These are phyloP conservation scores for Limnodromus scolopaceus DNA, from an alignment of 2,797 vertebrate genomes.

Conservation along the genomic window DNA sequence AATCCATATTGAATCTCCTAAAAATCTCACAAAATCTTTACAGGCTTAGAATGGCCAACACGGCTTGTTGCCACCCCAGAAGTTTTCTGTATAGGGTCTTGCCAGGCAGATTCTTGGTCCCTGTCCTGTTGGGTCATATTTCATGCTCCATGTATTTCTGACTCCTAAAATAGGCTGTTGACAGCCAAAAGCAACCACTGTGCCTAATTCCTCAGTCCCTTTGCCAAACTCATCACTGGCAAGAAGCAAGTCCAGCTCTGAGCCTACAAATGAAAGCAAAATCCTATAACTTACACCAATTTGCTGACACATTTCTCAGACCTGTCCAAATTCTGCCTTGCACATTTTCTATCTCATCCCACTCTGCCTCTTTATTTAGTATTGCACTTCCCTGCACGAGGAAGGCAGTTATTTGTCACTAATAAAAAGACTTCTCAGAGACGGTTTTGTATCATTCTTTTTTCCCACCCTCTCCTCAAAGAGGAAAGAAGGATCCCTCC, in stretches of 20 bases:
- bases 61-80: neutral
- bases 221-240: neutral
- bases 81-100: neutral
- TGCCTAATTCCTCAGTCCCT: neutral
- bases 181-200: neutral
- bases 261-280: neutral
- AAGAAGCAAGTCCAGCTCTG: neutral
- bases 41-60: neutral
- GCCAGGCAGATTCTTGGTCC: neutral
- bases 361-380: neutral
- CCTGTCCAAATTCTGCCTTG: neutral
- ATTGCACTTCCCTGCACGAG: neutral
- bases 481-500: neutral
- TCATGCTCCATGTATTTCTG: neutral
- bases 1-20: neutral
- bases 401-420: neutral
- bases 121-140: neutral
- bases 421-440: neutral
- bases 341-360: neutral
- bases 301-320: neutral
- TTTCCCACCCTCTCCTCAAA: neutral
- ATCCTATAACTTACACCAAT: neutral
- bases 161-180: neutral
- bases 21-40: neutral
- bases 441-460: neutral